Conservation (phyloP, 2,888 invertebrate species). For the Eupithecia subumbrata region DNA sequence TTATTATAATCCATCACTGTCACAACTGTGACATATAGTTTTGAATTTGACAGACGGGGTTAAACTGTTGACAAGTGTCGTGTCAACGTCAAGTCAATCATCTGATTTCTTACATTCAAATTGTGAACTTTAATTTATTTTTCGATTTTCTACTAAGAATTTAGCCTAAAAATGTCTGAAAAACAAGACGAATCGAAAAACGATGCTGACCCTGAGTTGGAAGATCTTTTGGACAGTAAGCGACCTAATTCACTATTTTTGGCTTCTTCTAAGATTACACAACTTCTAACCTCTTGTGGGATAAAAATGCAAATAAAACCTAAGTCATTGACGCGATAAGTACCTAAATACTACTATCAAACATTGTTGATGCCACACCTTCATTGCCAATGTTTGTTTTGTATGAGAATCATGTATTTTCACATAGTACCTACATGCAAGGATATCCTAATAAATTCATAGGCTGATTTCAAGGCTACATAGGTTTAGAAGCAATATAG, state of each 20-base stretch:
- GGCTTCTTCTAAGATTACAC: conserved; percentile 56
- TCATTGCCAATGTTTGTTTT: conserved; percentile 1
- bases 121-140: conserved; percentile 7
- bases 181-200: conserved; percentile 69
- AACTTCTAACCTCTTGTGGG: conserved; percentile 58
- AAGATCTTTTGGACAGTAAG: conserved; percentile 91
- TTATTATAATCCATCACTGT: too few relatives aligned
- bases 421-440: neutral
- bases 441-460: neutral
- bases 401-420: neutral
- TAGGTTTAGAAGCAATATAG: neutral
- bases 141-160: conserved; percentile 29
- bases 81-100: neutral
- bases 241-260: conserved; percentile 39
- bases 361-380: neutral
- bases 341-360: neutral
- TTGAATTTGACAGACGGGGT: too few relatives aligned
- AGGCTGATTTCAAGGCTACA: neutral
- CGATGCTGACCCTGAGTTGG: conserved; percentile 86
- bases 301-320: conserved; percentile 17
- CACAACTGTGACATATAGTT: too few relatives aligned
- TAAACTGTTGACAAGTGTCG: too few relatives aligned
- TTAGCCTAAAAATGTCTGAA: conserved; percentile 69
- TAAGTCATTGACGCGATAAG: neutral
- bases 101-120: conserved; percentile 7